Base-by-base conservation (phyloP, 2,113 vertebrate genomes). In the Sinocyclocheilus maitianheensis region DNA sequence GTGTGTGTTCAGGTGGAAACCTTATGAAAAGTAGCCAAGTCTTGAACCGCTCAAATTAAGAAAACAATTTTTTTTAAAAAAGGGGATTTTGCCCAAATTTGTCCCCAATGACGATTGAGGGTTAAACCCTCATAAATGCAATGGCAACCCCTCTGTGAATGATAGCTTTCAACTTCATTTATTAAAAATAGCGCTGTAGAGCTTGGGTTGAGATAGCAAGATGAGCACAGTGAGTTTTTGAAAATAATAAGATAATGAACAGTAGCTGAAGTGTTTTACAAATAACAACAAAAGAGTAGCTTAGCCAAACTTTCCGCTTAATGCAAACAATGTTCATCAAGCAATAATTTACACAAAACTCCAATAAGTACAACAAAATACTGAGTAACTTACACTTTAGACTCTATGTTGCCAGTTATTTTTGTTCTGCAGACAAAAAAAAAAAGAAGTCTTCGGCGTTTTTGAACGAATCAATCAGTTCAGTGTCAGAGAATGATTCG, bases 151-250 rank as follows among this genome's bases (percentile, higher is more conserved):
- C 40, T 34, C 22, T 18, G 63, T 55, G n/a, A n/a, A 46, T 8
- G 1, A 51, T 51, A 51, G 65, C 65, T 72, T 24, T 84, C 81
- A 65, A 69, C 48, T 67, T 77, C 6, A 53, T 77, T 77, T 40
- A 26, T 78, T 76, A 84, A 84, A 46, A 77, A 84, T 11, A 67
- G 40, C 1, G 14, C 37, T 37, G 55, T 34, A 18, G 24, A 18
- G 16, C 14, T 3, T 84, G 22, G 9, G 53, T 34, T 48, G 37
- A 83, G 34, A 30, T 34, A 20, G 77, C 65, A 63, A 24, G 16
- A 67, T 20, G 37, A 5, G 30, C 12, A 83, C 20, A 58, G 53
- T 1, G 65, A 53, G 67, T 24, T 48, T 14, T 1, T 53, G 48
- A 51, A 8, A 10, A 74, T 11, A n/a, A 13, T 8, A n/a, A 46